A percentile compares a stretch with the other conserved stretches of the same genome.
Evolutionary conservation across 2,797 vertebrate genomes (phyloP).

Genomic region (Diplodus puntazzo): DNA sequence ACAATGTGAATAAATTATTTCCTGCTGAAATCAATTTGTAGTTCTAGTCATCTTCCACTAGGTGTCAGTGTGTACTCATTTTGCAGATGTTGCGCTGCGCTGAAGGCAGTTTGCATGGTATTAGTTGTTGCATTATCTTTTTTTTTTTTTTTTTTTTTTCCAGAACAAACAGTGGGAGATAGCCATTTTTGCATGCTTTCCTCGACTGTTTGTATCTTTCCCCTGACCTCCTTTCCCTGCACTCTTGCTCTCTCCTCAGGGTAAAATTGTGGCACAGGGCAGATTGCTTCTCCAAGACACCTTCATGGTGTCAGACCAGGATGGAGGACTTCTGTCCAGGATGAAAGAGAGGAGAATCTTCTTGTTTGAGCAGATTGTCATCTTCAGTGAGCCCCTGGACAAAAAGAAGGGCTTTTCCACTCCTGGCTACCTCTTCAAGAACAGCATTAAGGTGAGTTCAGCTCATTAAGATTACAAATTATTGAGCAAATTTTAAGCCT

Average conservation of each 20-base stretch:
- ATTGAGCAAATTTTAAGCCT: background rate
- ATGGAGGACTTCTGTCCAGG: conserved; percentile 92
- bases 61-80: conserved; percentile 53
- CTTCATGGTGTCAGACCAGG: conserved; percentile 96
- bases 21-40: background rate
- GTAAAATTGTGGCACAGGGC: conserved; percentile 99
- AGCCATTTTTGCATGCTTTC: background rate
- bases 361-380: conserved; percentile 98
- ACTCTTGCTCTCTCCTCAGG: conserved; percentile 79
- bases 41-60: conserved; percentile 29
- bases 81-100: background rate
- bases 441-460: conserved; percentile 93
- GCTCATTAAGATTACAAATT: background rate
- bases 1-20: background rate
- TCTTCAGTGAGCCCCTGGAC: conserved; percentile 98
- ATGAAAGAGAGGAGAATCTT: conserved; percentile 98
- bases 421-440: conserved; percentile 98
- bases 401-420: conserved; percentile 98
- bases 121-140: background rate
- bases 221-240: background rate
- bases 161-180: background rate
- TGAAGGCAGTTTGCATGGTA: background rate
- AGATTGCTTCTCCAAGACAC: conserved; percentile 97
- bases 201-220: background rate
- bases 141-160: background rate